Percentiles rank a stretch among this genome's conserved stretches.
Conservation (phyloP, 2,113 vertebrate species). For the Gavia stellata region DNA sequence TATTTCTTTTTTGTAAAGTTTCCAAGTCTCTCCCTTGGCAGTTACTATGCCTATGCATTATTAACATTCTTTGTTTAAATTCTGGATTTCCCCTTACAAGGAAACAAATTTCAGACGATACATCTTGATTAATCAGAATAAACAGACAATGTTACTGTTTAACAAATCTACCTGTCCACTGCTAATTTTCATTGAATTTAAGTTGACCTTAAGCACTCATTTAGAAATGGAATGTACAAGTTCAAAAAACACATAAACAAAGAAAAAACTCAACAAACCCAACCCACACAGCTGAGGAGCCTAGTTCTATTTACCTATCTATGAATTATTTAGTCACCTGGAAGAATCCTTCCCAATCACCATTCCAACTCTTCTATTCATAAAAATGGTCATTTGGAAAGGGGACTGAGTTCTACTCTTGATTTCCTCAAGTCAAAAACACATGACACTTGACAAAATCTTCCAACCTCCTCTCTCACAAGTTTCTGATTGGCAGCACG, state of each 20-base stretch:
- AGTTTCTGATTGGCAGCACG: neutral
- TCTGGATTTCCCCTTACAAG: neutral
- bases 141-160: neutral
- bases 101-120: neutral
- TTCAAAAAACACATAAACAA: neutral
- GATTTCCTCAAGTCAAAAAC: neutral
- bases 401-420: neutral
- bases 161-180: neutral
- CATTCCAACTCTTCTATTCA: neutral
- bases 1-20: neutral
- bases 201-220: neutral
- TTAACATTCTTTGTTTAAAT: constrained; percentile 18
- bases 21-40: neutral
- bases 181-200: neutral
- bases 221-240: neutral
- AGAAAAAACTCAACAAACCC: neutral
- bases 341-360: neutral
- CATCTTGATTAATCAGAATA: neutral
- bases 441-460: neutral
- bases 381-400: neutral
- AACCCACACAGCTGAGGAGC: neutral
- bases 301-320: neutral
- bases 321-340: neutral
- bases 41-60: neutral
- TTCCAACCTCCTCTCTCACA: neutral